Evolutionary conservation across 2,888 invertebrate species (phyloP), one percentile per base, ranked within the genome.

Genomic region (Alviniconcha strummeri): DNA sequence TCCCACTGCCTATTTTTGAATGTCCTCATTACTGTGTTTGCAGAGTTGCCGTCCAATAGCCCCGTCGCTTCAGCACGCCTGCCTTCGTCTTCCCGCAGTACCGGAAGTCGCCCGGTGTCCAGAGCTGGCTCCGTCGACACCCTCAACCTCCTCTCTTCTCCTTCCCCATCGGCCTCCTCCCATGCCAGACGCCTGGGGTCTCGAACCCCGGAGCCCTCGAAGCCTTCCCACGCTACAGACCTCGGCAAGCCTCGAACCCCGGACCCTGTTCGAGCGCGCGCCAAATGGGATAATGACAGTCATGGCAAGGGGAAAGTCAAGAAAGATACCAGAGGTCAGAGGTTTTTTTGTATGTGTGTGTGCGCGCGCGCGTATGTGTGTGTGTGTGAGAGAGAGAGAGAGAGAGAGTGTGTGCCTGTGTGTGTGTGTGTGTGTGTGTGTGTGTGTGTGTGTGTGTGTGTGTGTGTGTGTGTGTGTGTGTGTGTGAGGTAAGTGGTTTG

Each of bases 311-410:
- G n/a, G 17, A 55, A n/a, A n/a, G 55, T n/a, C n/a, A 54, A 80
- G 80, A 80, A 69, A 55, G 80, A 80, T 15, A 80, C n/a, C 55
- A 80, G 11, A 80, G 80, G 80, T 80, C 54, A 80, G 80, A 8
- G 74, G 52, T 72, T 15, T 19, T 15, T 72, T 15, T 72, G 36
- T 72, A 3, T 72, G 72, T 72, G 52, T 72, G 52, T 72, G 72
- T 36, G 36, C 3, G 36, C 3, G 36, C 36, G 52, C 36, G 52
- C 36, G 52, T 72, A 17, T 75, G 75, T 54, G 55, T 13, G 54
- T 15, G 74, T 55, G 74, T 15, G n/a, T n/a, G n/a, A n/a, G n/a
- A n/a, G n/a, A n/a, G n/a, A n/a, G n/a, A n/a, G n/a, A n/a, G n/a
- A n/a, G n/a, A n/a, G n/a, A n/a, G n/a, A n/a, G n/a, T n/a, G 74